Base-by-base conservation (phyloP, 2,113 vertebrate species). In the Nipponia nippon region DNA sequence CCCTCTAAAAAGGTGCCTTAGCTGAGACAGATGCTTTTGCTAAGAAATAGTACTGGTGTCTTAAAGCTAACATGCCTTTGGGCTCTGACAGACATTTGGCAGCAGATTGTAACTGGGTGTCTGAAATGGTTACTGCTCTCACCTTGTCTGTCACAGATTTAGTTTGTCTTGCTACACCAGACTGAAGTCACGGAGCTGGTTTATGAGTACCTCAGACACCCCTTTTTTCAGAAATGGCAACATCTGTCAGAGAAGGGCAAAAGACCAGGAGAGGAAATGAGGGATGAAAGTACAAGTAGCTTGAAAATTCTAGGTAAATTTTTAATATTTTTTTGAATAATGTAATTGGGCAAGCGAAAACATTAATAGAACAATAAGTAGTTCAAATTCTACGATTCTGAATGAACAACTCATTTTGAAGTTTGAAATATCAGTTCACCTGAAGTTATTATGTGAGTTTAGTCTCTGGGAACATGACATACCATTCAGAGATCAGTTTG, bases 71-170 rank as follows among this genome's bases (percentile, higher is more conserved):
- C 75, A 16, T 93, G 87, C 75, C 88, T 94, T 83, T 95, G 94
- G 86, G 83, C 86, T 95, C 63, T 66, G 93, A 82, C 75, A 95
- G 85, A 73, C 83, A 36, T 65, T 90, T 93, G 90, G 90, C 92
- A 97, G 76, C 62, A 76, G 82, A 83, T 47, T 17, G 88, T 56
- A 65, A 27, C 29, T 1, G 11, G 44, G 56, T 56, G 79, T 91
- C 90, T 88, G 93, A 65, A 86, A 36, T 69, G 83, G 79, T 61
- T 86, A 12, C 82, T 80, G 86, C 66, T 95, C 79, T 93, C 88
- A 92, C 94, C 90, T 93, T 90, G 83, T 79, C 85, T 93, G 5
- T 25, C 92, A 30, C 66, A 49, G 12, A 34, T 61, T 65, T 6
- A 18, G 40, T 79, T 90, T 67, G 47, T 72, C 62, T 87, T 73